Conservation (phyloP, 2,888 invertebrate species). For the Xestia sexstrigata region DNA sequence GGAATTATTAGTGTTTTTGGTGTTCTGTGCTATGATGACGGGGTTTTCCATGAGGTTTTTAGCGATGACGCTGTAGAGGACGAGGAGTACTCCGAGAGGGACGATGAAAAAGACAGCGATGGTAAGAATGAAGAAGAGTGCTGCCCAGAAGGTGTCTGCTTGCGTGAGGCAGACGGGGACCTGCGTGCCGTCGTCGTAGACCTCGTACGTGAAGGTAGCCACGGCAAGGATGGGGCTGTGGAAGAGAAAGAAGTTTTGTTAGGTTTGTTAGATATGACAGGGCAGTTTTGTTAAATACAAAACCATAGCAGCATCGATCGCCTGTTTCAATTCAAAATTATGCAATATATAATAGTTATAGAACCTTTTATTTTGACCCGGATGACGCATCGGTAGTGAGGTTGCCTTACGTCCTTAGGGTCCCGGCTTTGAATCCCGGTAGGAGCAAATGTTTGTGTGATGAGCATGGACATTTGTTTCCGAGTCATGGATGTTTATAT, state of each 20-base stretch:
- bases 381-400: too few relatives aligned
- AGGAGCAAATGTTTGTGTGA: too few relatives aligned
- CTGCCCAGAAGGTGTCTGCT: slow-evolving; percentile 94
- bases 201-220: slow-evolving; percentile 93
- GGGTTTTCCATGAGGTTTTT: slow-evolving; percentile 96
- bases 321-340: too few relatives aligned
- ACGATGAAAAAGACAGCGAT: slow-evolving; percentile 96
- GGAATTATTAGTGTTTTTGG: slow-evolving; percentile 84
- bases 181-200: slow-evolving; percentile 93
- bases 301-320: too few relatives aligned
- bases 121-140: slow-evolving; percentile 94
- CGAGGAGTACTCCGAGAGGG: slow-evolving; percentile 95
- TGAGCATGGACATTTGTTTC: too few relatives aligned
- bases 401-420: too few relatives aligned
- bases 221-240: slow-evolving; percentile 96
- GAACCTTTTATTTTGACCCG: too few relatives aligned
- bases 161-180: slow-evolving; percentile 95
- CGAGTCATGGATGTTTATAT: too few relatives aligned
- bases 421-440: too few relatives aligned
- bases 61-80: slow-evolving; percentile 96
- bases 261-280: neutral
- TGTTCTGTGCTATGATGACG: slow-evolving; percentile 92
- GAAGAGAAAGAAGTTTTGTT: slow-evolving; percentile 67
- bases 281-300: neutral
- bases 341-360: too few relatives aligned